phyloP scores from a whole-genome alignment of 2,797 vertebrate species.

The Rhynchotus rufescens region DNA sequence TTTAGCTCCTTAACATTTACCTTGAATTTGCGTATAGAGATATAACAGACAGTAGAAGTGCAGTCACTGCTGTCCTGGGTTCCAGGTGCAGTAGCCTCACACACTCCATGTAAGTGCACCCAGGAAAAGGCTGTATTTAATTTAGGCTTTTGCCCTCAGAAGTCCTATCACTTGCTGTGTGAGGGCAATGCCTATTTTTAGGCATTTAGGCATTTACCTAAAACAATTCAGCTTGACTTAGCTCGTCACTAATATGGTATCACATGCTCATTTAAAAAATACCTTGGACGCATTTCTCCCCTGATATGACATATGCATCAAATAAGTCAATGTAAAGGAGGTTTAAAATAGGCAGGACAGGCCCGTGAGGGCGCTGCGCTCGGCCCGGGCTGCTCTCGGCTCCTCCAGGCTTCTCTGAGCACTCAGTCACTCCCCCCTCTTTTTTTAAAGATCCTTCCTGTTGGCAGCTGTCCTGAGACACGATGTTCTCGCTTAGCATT shows the following conservation, averaged over 20 bases:
- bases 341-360: conserved; percentile 23
- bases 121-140: background rate
- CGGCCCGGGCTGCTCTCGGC: background rate
- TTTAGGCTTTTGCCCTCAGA: background rate
- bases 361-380: background rate
- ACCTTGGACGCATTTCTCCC: conserved; percentile 1
- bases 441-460: conserved; percentile 68
- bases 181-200: background rate
- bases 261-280: background rate
- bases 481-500: conserved; percentile 73
- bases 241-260: conserved; percentile 42
- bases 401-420: conserved; percentile 29
- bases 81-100: background rate
- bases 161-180: background rate
- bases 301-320: background rate
- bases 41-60: background rate
- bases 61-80: background rate
- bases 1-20: background rate
- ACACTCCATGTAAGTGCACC: background rate
- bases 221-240: conserved; percentile 40
- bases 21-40: background rate
- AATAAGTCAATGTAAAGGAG: conserved; percentile 16
- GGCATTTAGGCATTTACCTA: conserved; percentile 10
- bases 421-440: background rate
- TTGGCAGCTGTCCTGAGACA: conserved; percentile 73